Evolutionary conservation across 1,140 invertebrate species (phyloP).

Genomic region (Nixonia krombeini): DNA sequence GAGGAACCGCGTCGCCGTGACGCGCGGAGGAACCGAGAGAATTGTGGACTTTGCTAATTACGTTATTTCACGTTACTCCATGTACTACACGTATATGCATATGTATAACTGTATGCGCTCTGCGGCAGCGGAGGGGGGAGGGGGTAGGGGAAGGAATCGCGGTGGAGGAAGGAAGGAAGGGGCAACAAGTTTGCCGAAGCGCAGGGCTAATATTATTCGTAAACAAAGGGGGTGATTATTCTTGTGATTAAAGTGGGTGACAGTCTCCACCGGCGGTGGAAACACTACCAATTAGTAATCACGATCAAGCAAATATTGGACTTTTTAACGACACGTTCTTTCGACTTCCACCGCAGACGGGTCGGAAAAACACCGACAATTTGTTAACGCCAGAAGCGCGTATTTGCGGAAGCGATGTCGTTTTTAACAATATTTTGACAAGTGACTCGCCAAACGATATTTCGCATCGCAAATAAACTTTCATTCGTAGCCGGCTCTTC

Average conservation of each 20-base stretch:
- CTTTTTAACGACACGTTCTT: conserved; percentile 24
- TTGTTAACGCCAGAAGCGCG: conserved; percentile 14
- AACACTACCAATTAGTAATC: conserved; percentile 33
- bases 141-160: no score
- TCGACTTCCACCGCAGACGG: conserved; percentile 9
- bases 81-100: conserved; percentile 31
- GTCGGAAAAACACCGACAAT: background rate
- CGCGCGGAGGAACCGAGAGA: conserved; percentile 32
- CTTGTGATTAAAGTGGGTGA: conserved; percentile 49
- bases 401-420: no score
- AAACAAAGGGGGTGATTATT: conserved; percentile 53
- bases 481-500: no score
- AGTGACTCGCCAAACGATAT: background rate
- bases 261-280: conserved; percentile 11
- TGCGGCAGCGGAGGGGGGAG: conserved; percentile 17
- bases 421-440: background rate
- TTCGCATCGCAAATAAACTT: background rate
- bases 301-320: conserved; percentile 35
- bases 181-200: conserved; percentile 44
- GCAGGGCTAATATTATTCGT: conserved; percentile 52
- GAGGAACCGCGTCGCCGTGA: conserved; percentile 31
- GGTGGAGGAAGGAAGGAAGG: conserved; percentile 14
- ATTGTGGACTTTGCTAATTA: conserved; percentile 57
- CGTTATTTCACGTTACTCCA: conserved; percentile 44
- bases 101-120: conserved; percentile 26